phyloP scores from a whole-genome alignment of 2,888 invertebrate species.

The Helobdella robusta region DNA sequence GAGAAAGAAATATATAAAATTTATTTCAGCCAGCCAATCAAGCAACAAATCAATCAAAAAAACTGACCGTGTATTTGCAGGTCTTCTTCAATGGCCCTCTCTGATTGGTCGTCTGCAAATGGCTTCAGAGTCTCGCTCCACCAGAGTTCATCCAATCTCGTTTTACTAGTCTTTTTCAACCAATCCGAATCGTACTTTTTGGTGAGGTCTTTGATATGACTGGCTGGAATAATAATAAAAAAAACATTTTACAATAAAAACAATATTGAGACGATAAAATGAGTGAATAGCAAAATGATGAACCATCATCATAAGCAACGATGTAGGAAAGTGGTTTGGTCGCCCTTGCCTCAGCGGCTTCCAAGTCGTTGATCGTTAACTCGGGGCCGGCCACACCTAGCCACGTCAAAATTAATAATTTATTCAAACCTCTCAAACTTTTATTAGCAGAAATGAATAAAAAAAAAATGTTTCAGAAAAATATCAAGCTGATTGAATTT shows the following conservation, averaged over 20 bases:
- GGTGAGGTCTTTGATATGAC: slow-evolving; percentile 71
- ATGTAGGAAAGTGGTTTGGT: slow-evolving; percentile 71
- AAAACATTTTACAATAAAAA: neutral
- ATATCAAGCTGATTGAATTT: no score
- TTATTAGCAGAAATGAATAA: no score
- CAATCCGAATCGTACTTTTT: slow-evolving; percentile 75
- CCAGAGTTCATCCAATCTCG: slow-evolving; percentile 69
- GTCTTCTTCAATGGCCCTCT: slow-evolving; percentile 53
- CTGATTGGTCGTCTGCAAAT: slow-evolving; percentile 54
- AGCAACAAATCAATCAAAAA: no score
- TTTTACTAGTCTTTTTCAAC: slow-evolving; percentile 72
- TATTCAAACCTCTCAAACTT: neutral
- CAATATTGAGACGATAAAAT: neutral
- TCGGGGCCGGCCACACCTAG: slow-evolving; percentile 63
- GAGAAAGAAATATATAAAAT: no score
- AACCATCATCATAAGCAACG: slow-evolving; percentile 71
- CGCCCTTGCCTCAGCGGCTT: slow-evolving; percentile 65
- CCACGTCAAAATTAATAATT: slow-evolving; percentile 19
- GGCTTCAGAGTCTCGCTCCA: slow-evolving; percentile 62
- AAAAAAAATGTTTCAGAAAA: no score
- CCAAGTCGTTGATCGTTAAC: slow-evolving; percentile 65
- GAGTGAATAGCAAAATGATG: no score
- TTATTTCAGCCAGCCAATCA: no score
- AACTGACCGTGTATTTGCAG: slow-evolving; percentile 51
- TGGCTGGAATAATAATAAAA: slow-evolving; percentile 44